A percentile compares a stretch with the other conserved stretches of the same genome.
These are phyloP conservation scores for Cetoscarus ocellatus DNA, from an alignment of 2,797 vertebrate species.

Conservation along the genomic window DNA sequence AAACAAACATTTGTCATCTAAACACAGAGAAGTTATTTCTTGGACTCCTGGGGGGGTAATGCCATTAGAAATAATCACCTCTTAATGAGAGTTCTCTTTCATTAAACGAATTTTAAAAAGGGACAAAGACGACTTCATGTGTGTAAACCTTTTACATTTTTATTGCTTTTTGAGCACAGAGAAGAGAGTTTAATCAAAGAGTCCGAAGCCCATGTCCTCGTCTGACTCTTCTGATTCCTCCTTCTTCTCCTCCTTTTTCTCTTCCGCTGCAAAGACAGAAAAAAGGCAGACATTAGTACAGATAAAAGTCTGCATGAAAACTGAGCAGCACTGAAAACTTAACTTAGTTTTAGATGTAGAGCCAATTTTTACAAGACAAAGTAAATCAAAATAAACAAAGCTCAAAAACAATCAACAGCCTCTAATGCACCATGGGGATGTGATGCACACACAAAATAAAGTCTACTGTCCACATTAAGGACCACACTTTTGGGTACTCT, in stretches of 20 bases:
- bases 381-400: no score
- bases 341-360: no score
- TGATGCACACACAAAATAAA: no score
- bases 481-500: no score
- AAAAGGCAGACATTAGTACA: conserved; percentile 11
- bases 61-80: conserved; percentile 9
- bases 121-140: conserved; percentile 9
- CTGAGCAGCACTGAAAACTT: neutral
- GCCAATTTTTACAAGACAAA: no score
- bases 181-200: conserved; percentile 87
- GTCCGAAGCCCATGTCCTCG: conserved; percentile 91
- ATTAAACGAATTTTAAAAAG: conserved; percentile 9
- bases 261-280: conserved; percentile 81
- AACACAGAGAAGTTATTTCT: conserved; percentile 1
- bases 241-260: conserved; percentile 92
- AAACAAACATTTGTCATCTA: conserved; percentile 25
- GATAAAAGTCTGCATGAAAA: neutral
- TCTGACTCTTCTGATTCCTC: conserved; percentile 91
- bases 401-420: no score
- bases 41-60: neutral
- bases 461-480: no score
- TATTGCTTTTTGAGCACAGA: conserved; percentile 81
- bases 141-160: conserved; percentile 84
- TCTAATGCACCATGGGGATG: no score
- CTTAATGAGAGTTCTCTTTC: neutral